A percentile compares a stretch with the other conserved stretches of the same genome.
Conservation (phyloP, 2,888 invertebrate species). For the Sesia bembeciformis region DNA sequence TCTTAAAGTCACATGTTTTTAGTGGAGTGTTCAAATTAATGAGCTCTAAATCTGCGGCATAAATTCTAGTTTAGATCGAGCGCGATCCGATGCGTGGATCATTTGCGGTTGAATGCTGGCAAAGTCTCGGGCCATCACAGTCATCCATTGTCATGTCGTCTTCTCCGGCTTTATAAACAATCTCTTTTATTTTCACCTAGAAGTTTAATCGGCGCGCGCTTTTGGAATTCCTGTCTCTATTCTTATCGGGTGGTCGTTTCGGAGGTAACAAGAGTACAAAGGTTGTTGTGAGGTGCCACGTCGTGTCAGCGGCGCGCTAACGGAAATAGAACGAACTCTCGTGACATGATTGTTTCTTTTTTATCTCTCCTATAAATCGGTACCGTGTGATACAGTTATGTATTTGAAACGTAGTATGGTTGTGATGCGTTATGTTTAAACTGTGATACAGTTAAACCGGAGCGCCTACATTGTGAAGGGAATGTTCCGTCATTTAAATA, state of each 20-base stretch:
- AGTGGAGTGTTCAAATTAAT: constrained; percentile 58
- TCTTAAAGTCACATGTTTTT: constrained; percentile 67
- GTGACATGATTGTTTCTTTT: constrained; percentile 41
- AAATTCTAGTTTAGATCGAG: constrained; percentile 59
- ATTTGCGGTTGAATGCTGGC: constrained; percentile 25
- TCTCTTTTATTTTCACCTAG: constrained; percentile 72
- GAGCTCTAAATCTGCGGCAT: constrained; percentile 61
- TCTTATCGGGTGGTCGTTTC: constrained; percentile 68
- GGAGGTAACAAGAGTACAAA: constrained; percentile 64
- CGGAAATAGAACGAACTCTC: constrained; percentile 45
- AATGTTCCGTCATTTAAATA: too few species aligned
- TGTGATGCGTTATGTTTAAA: too few species aligned
- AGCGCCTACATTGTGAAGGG: too few species aligned
- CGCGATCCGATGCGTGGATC: constrained; percentile 15
- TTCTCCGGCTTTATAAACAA: constrained; percentile 70
- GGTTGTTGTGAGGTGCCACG: constrained; percentile 65
- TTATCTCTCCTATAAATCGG: constrained; percentile 11
- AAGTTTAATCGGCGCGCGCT: constrained; percentile 68
- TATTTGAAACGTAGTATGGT: constrained; percentile 1
- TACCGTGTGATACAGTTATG: constrained; percentile 16
- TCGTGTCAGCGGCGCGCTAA: constrained; percentile 48
- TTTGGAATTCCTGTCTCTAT: constrained; percentile 61
- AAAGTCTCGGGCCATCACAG: constrained; percentile 59
- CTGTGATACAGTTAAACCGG: too few species aligned
- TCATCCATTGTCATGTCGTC: constrained; percentile 70